A percentile compares a stretch with the other conserved stretches of the same genome.
phyloP scores from a whole-genome alignment of 2,113 vertebrate species.

The Cyprinus carpio region DNA sequence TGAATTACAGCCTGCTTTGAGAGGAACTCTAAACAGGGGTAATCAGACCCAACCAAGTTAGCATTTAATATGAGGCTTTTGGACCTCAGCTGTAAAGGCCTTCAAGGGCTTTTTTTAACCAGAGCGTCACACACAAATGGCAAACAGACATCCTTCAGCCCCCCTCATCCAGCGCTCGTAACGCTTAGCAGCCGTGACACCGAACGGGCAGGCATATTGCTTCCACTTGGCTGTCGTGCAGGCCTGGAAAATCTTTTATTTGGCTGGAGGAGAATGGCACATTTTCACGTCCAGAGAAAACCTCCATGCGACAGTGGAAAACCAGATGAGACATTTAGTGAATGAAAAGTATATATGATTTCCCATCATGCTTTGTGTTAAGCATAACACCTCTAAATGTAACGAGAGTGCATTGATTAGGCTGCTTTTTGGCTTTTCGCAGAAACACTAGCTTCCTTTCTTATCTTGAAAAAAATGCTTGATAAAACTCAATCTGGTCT shows the following conservation, averaged over 20 bases:
- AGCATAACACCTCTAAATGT: not conserved
- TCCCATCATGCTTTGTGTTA: slow-evolving; percentile 21
- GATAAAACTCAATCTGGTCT: slow-evolving; percentile 34
- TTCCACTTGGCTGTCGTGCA: slow-evolving; percentile 15
- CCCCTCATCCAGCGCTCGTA: not conserved
- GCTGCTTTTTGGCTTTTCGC: not conserved
- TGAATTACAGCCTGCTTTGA: slow-evolving; percentile 40
- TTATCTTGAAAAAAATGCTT: slow-evolving; percentile 11
- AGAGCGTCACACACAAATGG: slow-evolving; percentile 47
- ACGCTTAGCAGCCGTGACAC: slow-evolving; percentile 17
- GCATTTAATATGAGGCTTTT: slow-evolving; percentile 46
- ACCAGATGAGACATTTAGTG: slow-evolving; percentile 28
- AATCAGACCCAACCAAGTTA: slow-evolving; percentile 61
- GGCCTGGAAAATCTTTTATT: not conserved
- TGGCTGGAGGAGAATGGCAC: not conserved
- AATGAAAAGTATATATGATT: slow-evolving; percentile 19
- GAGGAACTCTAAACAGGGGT: slow-evolving; percentile 46
- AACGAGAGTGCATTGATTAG: not conserved
- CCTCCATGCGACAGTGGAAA: slow-evolving; percentile 34
- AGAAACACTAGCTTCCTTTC: slow-evolving; percentile 17
- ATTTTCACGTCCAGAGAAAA: slow-evolving; percentile 31
- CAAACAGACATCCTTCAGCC: slow-evolving; percentile 47
- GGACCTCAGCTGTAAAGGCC: slow-evolving; percentile 34
- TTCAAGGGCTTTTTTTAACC: slow-evolving; percentile 33
- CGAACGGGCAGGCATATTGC: not conserved